A percentile compares a stretch with the other conserved stretches of the same genome.
Evolutionary conservation across 92 coral and sea anemone genomes (phyloP).

Genomic region (Palythoa heliodiscus): DNA sequence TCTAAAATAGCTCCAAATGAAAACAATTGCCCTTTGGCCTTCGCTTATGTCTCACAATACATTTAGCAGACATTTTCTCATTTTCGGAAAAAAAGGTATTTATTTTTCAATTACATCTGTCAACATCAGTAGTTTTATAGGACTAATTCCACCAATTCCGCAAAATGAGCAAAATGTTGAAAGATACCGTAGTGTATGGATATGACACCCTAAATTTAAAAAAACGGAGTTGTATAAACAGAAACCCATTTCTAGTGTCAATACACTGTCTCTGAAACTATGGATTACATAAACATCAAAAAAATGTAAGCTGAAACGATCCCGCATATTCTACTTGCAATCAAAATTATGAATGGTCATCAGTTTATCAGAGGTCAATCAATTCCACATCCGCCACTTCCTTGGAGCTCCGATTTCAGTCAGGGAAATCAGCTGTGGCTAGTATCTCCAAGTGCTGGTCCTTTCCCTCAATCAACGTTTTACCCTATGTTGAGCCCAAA

Average conservation of each 20-base stretch:
- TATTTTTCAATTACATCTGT: no score
- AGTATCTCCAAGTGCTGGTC: neutral
- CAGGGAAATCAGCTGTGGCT: conserved; percentile 20
- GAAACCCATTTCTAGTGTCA: conserved; percentile 10
- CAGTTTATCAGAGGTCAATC: conserved; percentile 10
- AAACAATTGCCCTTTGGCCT: no score
- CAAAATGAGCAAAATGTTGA: neutral
- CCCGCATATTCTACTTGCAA: neutral
- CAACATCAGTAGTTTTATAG: neutral
- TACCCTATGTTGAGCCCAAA: neutral
- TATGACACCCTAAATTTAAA: conserved; percentile 8
- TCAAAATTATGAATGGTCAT: conserved; percentile 20
- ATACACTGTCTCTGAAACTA: conserved; percentile 6
- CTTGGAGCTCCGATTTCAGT: conserved; percentile 1
- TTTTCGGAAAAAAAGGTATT: no score
- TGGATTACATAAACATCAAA: conserved; percentile 5
- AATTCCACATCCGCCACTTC: neutral
- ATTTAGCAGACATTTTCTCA: no score
- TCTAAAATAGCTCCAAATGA: no score
- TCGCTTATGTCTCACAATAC: no score
- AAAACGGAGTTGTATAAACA: neutral
- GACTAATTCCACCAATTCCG: neutral
- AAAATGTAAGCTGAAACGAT: neutral
- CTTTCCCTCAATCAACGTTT: conserved; percentile 27
- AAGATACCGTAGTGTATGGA: neutral